Percentiles rank a stretch among this genome's conserved stretches.
Evolutionary conservation across 2,888 invertebrate species (phyloP).

Genomic region (Danaus chrysippus): DNA sequence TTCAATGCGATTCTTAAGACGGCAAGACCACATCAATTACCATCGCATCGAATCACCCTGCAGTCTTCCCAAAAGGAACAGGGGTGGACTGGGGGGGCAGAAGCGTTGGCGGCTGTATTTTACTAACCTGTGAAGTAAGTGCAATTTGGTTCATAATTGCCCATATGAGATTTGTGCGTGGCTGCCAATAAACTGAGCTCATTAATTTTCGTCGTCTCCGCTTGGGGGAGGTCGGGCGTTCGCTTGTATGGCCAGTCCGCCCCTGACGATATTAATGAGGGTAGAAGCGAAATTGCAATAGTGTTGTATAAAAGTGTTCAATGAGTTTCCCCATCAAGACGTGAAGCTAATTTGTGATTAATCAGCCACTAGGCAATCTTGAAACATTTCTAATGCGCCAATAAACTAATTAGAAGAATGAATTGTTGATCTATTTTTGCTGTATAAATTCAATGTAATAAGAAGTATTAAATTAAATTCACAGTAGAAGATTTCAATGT

Average conservation of each 20-base stretch:
- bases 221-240: conserved; percentile 76
- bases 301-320: conserved; percentile 70
- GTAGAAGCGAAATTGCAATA: conserved; percentile 77
- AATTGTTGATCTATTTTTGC: conserved; percentile 1
- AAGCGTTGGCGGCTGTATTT: conserved; percentile 74
- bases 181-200: conserved; percentile 80
- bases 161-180: conserved; percentile 79
- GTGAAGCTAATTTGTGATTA: conserved; percentile 71
- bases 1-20: conserved; percentile 62
- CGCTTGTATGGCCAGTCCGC: conserved; percentile 80
- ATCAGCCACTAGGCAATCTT: conserved; percentile 43
- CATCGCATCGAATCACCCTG: conserved; percentile 69
- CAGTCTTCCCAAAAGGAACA: conserved; percentile 77
- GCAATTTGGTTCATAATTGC: conserved; percentile 79
- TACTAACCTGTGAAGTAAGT: conserved; percentile 80
- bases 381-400: conserved; percentile 33
- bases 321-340: conserved; percentile 63
- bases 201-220: conserved; percentile 79
- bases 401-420: conserved; percentile 28
- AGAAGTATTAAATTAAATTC: too few relatives aligned
- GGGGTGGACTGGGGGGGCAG: conserved; percentile 76
- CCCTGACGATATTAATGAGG: conserved; percentile 80
- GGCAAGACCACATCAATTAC: conserved; percentile 60
- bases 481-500: too few relatives aligned
- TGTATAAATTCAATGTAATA: conserved; percentile 11